Evolutionary conservation across 2,888 invertebrate species (phyloP), one percentile per base, ranked within the genome.

Genomic region (Diarsia brunnea): DNA sequence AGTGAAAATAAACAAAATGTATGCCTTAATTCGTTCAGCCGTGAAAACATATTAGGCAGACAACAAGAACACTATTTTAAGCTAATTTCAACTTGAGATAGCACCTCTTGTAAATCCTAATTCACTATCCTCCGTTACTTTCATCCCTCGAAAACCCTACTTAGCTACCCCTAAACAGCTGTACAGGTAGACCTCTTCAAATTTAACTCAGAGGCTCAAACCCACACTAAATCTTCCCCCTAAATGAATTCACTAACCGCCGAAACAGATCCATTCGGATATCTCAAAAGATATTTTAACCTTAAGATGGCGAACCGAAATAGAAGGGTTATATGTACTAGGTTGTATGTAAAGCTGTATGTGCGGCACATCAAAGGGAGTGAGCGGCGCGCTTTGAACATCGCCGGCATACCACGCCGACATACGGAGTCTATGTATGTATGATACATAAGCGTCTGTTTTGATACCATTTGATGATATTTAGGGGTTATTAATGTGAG

Each of bases 321-420:
- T 94, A 94, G 93, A 94, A 93, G 92, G 94, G 93, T 90, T 90
- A 88, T 90, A 89, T 86, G 87, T 87, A 85, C 89, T 75, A 86
- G 88, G 81, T 81, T 87, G 89, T 91, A 92, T 89, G 87, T 90
- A 86, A 85, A 86, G 85, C 83, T 75, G 88, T 91, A 81, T 75
- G 81, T 79, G 81, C 66, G 88, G 87, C 85, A 94, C 92, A 94
- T 95, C 95, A 95, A 95, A 95, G 95, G 94, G 93, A 88, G 49
- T 79, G 81, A 84, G 82, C 89, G 87, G 75, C 86, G 84, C 90
- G 92, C 94, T 94, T 94, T 95, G 94, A 93, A 91, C 90, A 83
- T 80, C 63, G 89, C 92, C 93, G 92, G 85, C 91, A 89, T 89
- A 80, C 89, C 88, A 78, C 74, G 83, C 82, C 73, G 73, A 82